Conservation (phyloP, 2,797 vertebrate species). For the Myotis pilosus region DNA sequence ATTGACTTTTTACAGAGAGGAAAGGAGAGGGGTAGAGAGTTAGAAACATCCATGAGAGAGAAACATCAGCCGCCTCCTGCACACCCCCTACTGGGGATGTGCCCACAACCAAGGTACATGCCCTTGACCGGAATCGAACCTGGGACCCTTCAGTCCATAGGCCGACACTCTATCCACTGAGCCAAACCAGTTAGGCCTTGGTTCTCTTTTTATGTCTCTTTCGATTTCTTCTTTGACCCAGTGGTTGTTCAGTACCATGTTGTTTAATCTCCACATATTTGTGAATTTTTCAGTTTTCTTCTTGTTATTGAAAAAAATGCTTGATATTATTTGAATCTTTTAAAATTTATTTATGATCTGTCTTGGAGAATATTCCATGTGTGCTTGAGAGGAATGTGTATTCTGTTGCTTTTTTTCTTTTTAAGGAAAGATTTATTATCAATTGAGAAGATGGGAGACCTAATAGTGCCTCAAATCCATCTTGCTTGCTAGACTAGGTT, state of each 20-base stretch:
- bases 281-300: neutral
- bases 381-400: neutral
- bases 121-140: too few relatives aligned
- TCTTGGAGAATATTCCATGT: neutral
- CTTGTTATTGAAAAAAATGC: neutral
- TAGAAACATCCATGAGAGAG: too few relatives aligned
- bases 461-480: neutral
- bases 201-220: neutral
- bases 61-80: too few relatives aligned
- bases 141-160: too few relatives aligned
- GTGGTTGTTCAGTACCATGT: neutral
- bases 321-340: neutral
- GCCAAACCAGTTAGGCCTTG: too few relatives aligned
- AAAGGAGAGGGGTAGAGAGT: too few relatives aligned
- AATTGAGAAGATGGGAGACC: neutral
- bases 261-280: neutral
- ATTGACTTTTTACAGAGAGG: too few relatives aligned
- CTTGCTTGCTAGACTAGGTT: neutral
- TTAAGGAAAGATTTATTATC: neutral
- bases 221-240: neutral
- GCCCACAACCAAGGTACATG: too few relatives aligned
- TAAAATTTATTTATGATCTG: slow-evolving; percentile 28
- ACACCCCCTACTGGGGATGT: too few relatives aligned
- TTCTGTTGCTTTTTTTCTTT: neutral
- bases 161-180: too few relatives aligned